Base-by-base conservation (phyloP, 2,113 vertebrate genomes). In the Aspiorhynchus laticeps region DNA sequence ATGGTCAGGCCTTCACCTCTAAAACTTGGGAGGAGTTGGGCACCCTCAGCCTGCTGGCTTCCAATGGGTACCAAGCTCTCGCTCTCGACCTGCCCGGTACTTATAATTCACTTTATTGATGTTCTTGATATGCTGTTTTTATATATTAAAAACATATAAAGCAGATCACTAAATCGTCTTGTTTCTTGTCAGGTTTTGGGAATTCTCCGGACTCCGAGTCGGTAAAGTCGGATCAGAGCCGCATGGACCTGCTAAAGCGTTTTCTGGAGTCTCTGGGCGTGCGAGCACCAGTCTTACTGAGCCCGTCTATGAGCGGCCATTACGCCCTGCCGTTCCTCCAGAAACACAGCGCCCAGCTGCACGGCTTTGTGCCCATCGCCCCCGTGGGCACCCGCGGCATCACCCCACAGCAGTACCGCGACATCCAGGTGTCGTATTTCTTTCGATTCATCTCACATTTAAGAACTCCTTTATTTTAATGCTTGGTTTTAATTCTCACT, bases 11-110 rank as follows among this genome's bases (percentile, higher is more conserved):
- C 0, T 99, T 98, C 93, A 97, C 93, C 73, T 99, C 98, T 9
- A 95, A 93, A 91, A 98, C 96, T 0, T 99, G 98, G 98, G 97
- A 99, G 87, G 94, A 96, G 82, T 91, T 99, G 75, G 97, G 98
- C 21, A 98, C 97, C 0, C 95, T 99, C 92, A 92, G 95, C 0
- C 91, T 98, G n/a, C 94, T 99, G 4, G 96, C 97, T 0, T 91
- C 91, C 24, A 95, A 95, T 80, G 97, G 97, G 75, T 97, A 98
- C 91, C 96, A 96, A 43, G 95, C 95, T 0, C 89, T 99, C 0
- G 98, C 98, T 0, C 93, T 99, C 91, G 98, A 99, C 89, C 94
- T 99, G 87, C 98, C 98, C 5, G 98, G 98, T 99, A 95, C 15
- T 19, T 53, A 7, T 48, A 11, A 28, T 24, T 69, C 41, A 46